Conservation (phyloP, 2,888 invertebrate species). For the Furcula furcula region DNA sequence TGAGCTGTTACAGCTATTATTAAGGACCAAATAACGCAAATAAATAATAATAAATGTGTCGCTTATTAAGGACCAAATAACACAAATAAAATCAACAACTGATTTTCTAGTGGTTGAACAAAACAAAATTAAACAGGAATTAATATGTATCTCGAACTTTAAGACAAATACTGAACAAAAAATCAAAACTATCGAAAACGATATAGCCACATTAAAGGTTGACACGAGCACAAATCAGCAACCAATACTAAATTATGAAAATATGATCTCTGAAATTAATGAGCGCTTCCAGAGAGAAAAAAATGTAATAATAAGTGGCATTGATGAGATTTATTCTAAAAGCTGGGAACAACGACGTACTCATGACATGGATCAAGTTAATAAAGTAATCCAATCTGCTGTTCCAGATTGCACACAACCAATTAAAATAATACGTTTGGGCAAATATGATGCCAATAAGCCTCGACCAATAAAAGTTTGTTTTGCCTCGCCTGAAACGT, state of each 20-base stretch:
- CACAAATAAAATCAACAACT: not conserved
- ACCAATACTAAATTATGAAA: not conserved
- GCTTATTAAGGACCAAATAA: not conserved
- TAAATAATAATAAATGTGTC: too few species aligned
- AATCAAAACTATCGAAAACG: slow-evolving; percentile 11
- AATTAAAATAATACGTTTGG: not conserved
- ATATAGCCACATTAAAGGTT: not conserved
- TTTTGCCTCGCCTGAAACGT: not conserved
- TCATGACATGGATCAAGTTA: not conserved
- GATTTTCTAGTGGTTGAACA: not conserved
- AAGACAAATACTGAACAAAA: not conserved
- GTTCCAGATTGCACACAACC: not conserved
- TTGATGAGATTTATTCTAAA: not conserved
- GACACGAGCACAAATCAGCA: not conserved
- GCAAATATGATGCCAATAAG: not conserved
- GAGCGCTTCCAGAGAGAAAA: not conserved
- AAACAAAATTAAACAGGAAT: not conserved
- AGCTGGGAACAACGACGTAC: not conserved
- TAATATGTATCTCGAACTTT: not conserved
- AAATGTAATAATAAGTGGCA: not conserved
- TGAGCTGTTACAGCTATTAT: too few species aligned
- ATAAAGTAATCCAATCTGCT: not conserved
- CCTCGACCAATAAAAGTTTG: not conserved
- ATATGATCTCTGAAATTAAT: not conserved
- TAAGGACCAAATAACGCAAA: too few species aligned